Base-by-base conservation (phyloP, 2,888 invertebrate genomes). In the Polydrusus cervinus region DNA sequence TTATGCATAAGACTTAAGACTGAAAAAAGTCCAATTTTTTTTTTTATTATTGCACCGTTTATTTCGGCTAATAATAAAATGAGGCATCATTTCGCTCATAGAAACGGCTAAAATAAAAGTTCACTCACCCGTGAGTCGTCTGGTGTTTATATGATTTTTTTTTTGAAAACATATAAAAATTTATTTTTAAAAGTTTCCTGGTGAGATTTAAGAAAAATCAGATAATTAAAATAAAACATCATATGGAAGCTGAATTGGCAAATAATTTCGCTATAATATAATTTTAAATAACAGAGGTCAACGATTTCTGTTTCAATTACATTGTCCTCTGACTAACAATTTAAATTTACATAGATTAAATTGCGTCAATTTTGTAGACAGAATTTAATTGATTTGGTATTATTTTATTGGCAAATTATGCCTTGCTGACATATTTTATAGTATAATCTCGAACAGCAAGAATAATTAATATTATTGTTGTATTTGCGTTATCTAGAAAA, bases 151-250 rank as follows among this genome's bases (percentile, higher is more conserved):
- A 71, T 55, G 53, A 45, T 55, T 43, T 62, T 57, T 55, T 43
- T 62, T 57, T n/a, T 25, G 53, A 72, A 72, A 64, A 66, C 53
- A 55, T 47, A 55, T 71, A 47, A 66, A 72, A 65, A 72, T 60
- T 25, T 66, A 72, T 72, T 66, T 72, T 65, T 65, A 72, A 51
- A 18, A 53, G 53, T 47, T 53, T 30, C 53, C 30, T 14, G 57
- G 57, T 57, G 57, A 57, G 34, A 34, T 57, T 57, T 3, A 57
- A 57, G 38, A 57, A 57, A 57, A 38, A 38, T 57, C 38, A 53
- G 53, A 66, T 72, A 72, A 72, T 72, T 66, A 57, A 66, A 66
- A 45, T 71, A 47, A 57, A 72, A 60, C 72, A 72, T 57, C 38
- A 30, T 65, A 60, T 60, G 55, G 47, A 66, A 18, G 71, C 72